Base-by-base conservation (phyloP, 2,888 invertebrate species). In the Chesias legatella region DNA sequence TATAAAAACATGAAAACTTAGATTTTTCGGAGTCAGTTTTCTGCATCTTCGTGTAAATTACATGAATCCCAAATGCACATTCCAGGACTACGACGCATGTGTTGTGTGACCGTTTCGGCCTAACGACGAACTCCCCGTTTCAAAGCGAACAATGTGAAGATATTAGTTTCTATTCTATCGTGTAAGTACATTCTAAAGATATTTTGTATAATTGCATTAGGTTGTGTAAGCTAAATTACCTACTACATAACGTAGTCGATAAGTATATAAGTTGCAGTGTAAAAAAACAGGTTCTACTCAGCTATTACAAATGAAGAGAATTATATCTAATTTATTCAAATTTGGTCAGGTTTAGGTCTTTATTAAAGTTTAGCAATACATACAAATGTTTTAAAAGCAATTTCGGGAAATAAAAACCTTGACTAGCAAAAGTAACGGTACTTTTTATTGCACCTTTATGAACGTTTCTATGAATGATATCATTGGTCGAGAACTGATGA, bases 121-220 rank as follows among this genome's bases (percentile, higher is more conserved):
- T 45, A 45, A 25, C 10, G 25, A 26, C 29, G 36, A 36, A 36
- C 36, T 40, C 39, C 44, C 45, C 27, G 31, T 53, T 52, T 52
- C 56, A 60, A 72, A 67, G 71, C 75, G 82, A 82, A 81, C 81
- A 83, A 79, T 72, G 66, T 72, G 70, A 67, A 70, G 70, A 78
- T 79, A 76, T 76, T 77, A 78, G 42, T 73, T 75, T 75, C 64
- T 81, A 79, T 61, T 63, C 66, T 66, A 68, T 68, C 13, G 13
- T 53, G 63, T 79, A 79, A 82, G 82, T 82, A 83, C 80, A 84
- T 64, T 67, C 67, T 64, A 70, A 72, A 63, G 67, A 79, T 85
- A 83, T 83, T 85, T 84, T 85, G 82, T 86, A 84, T 81, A 81
- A 84, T 85, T 82, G 75, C 75, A 69, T 80, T 82, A 80, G 84